A percentile compares a stretch with the other conserved stretches of the same genome.
Conservation (phyloP, 2,113 vertebrate genomes). For the Ochotona princeps region DNA sequence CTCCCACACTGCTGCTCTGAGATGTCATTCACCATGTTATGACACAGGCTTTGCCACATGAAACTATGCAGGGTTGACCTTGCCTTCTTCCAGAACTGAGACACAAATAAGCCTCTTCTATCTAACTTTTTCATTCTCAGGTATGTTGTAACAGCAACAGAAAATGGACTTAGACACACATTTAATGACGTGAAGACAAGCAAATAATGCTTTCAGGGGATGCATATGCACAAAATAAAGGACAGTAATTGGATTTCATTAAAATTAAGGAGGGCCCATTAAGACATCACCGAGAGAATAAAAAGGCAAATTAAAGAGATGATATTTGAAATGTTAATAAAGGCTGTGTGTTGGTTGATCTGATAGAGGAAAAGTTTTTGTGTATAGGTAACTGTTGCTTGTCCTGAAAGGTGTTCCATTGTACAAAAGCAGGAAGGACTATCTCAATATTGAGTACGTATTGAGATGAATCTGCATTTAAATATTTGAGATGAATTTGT, state of each 20-base stretch:
- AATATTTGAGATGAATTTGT: conserved; percentile 60
- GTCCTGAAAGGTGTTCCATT: neutral
- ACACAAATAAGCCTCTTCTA: too few species aligned
- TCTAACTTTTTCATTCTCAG: too few species aligned
- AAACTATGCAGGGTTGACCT: too few species aligned
- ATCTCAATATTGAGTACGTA: conserved; percentile 4
- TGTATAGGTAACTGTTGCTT: neutral
- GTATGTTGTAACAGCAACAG: too few species aligned
- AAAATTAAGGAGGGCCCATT: neutral
- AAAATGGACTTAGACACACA: neutral
- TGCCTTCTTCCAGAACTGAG: too few species aligned
- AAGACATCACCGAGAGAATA: neutral
- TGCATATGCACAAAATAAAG: neutral
- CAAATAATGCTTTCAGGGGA: neutral
- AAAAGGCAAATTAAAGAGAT: neutral
- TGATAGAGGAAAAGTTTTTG: neutral
- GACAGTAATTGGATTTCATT: neutral
- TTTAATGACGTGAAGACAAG: neutral
- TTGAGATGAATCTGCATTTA: conserved; percentile 56
- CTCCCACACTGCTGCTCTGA: too few species aligned
- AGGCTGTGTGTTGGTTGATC: neutral
- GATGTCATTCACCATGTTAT: too few species aligned
- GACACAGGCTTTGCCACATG: too few species aligned
- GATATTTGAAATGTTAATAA: neutral
- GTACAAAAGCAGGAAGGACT: neutral